Conservation (phyloP, 2,797 vertebrate genomes). For the Clarias pachynema region DNA sequence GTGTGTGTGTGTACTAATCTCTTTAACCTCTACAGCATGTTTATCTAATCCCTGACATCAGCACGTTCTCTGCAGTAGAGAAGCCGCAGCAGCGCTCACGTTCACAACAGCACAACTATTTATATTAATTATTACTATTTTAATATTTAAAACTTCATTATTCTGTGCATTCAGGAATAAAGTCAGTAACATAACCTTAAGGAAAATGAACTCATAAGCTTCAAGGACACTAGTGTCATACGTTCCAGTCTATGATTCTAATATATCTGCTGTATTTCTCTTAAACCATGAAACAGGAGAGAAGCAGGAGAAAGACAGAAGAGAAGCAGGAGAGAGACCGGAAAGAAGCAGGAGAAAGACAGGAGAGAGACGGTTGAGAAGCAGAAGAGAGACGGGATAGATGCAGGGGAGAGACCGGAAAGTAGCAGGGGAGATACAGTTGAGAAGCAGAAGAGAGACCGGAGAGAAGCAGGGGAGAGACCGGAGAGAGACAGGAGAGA, state of each 20-base stretch:
- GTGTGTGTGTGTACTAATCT: constrained; percentile 61
- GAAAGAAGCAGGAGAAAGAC: accelerated
- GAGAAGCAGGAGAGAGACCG: too few relatives aligned
- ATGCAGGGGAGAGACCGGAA: too few relatives aligned
- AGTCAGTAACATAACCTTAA: not conserved
- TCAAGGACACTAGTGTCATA: not conserved
- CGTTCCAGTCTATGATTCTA: not conserved
- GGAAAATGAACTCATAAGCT: not conserved
- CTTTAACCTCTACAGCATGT: constrained; percentile 30
- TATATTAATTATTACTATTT: not conserved
- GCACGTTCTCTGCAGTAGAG: not conserved
- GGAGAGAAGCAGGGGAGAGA: too few relatives aligned
- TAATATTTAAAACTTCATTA: not conserved
- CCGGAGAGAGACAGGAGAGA: too few relatives aligned
- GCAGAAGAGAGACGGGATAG: too few relatives aligned
- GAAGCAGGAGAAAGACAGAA: too few relatives aligned
- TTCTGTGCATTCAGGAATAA: not conserved
- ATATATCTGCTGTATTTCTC: not conserved
- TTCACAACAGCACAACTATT: not conserved
- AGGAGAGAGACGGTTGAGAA: too few relatives aligned
- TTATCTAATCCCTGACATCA: constrained; percentile 7
- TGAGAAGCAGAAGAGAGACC: too few relatives aligned
- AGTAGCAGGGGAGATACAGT: not conserved
- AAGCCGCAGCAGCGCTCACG: not conserved
- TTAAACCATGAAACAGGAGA: not conserved